Evolutionary conservation across 2,797 vertebrate genomes (phyloP).

Genomic region (Erithacus rubecula): DNA sequence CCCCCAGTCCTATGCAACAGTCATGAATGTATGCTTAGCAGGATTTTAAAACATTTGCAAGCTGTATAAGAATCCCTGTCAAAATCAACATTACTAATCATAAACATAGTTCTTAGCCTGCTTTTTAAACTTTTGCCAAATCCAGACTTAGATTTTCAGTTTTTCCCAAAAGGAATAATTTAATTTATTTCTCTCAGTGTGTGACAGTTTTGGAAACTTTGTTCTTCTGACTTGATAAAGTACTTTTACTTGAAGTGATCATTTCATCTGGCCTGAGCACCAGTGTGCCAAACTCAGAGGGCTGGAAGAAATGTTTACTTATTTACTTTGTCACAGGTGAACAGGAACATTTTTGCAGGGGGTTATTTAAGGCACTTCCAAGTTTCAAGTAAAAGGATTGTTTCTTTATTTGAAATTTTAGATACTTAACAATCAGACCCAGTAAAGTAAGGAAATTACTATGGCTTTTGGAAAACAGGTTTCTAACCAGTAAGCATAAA

Average conservation of each 20-base stretch:
- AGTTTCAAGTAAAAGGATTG: neutral
- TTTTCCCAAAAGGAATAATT: neutral
- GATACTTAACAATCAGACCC: neutral
- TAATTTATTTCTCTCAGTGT: neutral
- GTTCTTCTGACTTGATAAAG: neutral
- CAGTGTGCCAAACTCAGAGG: neutral
- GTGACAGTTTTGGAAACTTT: neutral
- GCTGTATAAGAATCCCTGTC: neutral
- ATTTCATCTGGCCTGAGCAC: neutral
- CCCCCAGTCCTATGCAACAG: neutral
- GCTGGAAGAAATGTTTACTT: neutral
- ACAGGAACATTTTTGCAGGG: neutral
- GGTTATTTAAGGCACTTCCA: neutral
- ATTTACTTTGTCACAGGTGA: neutral
- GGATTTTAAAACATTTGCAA: neutral
- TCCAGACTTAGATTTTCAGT: neutral
- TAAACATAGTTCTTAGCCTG: neutral
- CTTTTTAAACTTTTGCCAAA: neutral
- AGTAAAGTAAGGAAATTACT: conserved; percentile 12
- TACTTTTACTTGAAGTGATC: neutral
- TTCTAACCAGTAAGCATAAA: conserved; percentile 43
- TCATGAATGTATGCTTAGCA: neutral
- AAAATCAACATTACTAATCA: neutral
- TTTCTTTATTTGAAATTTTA: conserved; percentile 26
- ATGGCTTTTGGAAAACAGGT: conserved; percentile 36